Percentiles rank a stretch among this genome's conserved stretches.
Evolutionary conservation across 2,797 vertebrate genomes (phyloP).

Genomic region (Ficedula albicollis): DNA sequence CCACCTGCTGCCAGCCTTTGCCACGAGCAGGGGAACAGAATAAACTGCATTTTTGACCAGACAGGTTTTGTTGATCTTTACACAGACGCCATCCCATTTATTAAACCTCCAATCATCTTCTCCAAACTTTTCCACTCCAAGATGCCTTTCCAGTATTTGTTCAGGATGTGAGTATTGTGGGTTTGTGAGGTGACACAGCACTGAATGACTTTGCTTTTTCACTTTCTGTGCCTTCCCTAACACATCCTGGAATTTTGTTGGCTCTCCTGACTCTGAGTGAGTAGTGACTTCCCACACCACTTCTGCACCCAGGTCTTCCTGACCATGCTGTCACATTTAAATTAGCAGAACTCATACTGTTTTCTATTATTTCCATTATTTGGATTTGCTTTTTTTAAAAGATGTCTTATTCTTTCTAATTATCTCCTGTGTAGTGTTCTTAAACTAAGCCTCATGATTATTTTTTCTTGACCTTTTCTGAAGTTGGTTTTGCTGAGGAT

Average conservation of each 20-base stretch:
- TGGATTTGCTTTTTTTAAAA: background rate
- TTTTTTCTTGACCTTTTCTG: background rate
- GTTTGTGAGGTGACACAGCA: background rate
- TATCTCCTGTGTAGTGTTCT: background rate
- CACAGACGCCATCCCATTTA: background rate
- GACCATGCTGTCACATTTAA: background rate
- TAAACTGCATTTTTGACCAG: background rate
- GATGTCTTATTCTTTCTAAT: conserved; percentile 15
- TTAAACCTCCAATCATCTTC: background rate
- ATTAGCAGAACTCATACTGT: background rate
- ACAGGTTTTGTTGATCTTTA: background rate
- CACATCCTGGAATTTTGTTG: background rate
- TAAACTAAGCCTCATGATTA: background rate
- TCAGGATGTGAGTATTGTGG: fast-evolving
- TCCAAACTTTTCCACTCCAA: background rate
- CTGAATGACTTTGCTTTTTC: background rate
- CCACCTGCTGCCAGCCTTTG: background rate
- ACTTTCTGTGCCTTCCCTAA: background rate
- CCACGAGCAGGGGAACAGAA: background rate
- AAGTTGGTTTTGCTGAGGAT: background rate
- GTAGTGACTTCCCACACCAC: background rate
- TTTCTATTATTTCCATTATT: background rate
- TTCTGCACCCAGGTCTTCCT: background rate
- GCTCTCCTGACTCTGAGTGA: background rate
- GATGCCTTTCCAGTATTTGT: background rate